Base-by-base conservation (phyloP, 2,888 invertebrate genomes). In the Parnassius smintheus region DNA sequence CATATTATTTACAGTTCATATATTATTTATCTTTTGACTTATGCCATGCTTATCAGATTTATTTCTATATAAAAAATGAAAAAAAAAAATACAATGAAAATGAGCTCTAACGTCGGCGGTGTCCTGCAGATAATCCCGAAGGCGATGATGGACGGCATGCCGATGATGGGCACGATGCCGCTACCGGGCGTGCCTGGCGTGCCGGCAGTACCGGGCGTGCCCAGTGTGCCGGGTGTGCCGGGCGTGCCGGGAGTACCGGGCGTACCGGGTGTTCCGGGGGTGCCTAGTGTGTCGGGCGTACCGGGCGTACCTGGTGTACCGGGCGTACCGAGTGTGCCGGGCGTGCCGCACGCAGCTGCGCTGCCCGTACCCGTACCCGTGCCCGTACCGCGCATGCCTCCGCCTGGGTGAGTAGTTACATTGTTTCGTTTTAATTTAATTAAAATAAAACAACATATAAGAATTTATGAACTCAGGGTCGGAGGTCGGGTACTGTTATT, bases 111-210 rank as follows among this genome's bases (percentile, higher is more conserved):
- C 42, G 35, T 4, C 4, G 2, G 41, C n/a, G 48, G 13, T 52
- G 8, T 35, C 7, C 4, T 11, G 11, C 78, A 90, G 89, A 86
- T 91, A 61, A 73, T 90, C 4, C 90, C 90, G 1, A 91, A 91
- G 65, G 72, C 85, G 0, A 78, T 88, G 77, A 76, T 85, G 76
- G 88, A 88, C 51, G 82, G 80, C 63, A 81, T 88, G 75, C 73
- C 82, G 1, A 73, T 82, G 75, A 58, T 85, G 72, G 70, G 68
- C 55, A 79, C 72, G 53, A 67, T 76, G 65, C 72, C 74, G 13
- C 65, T 72, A 35, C 35, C 35, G 7, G 48, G 48, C 66, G 58
- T 48, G 46, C 4, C 7, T 45, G 52, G 9, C 52, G 25, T 45
- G 52, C 25, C n/a, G 89, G 75, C 76, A 2, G 49, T 86, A 56